phyloP scores from a whole-genome alignment of 2,888 invertebrate species.

The Teleogryllus oceanicus region DNA sequence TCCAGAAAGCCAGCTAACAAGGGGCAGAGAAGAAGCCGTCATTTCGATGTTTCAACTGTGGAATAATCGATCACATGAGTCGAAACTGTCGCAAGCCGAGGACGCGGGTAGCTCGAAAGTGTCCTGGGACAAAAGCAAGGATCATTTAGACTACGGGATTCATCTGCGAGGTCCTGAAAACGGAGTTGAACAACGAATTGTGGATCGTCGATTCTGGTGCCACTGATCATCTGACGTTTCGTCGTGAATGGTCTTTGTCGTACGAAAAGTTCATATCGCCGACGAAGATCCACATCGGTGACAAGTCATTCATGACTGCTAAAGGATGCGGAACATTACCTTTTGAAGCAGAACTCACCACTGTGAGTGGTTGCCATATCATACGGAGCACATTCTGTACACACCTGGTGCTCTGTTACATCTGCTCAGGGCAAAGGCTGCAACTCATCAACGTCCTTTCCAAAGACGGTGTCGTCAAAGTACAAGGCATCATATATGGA shows the following conservation, averaged over 20 bases:
- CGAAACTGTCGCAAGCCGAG: conserved; percentile 34
- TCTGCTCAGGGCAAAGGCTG: conserved; percentile 27
- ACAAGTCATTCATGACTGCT: conserved; percentile 26
- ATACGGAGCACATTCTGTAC: conserved; percentile 27
- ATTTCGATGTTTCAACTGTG: conserved; percentile 33
- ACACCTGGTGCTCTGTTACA: conserved; percentile 29
- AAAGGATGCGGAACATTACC: conserved; percentile 32
- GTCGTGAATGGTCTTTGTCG: conserved; percentile 34
- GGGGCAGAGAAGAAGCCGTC: background rate
- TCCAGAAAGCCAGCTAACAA: background rate
- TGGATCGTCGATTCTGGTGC: conserved; percentile 36
- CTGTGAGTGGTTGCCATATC: no score
- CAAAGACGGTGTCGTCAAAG: conserved; percentile 28
- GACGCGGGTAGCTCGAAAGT: conserved; percentile 23
- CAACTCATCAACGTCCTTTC: conserved; percentile 20
- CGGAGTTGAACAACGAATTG: conserved; percentile 28
- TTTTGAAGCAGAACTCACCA: conserved; percentile 20
- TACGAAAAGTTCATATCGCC: conserved; percentile 31
- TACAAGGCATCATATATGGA: conserved; percentile 5
- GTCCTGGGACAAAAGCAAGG: no score
- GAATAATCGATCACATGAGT: conserved; percentile 32
- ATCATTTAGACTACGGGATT: background rate
- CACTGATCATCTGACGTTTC: conserved; percentile 36
- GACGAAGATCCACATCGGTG: conserved; percentile 25
- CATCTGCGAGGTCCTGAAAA: conserved; percentile 28